phyloP scores from a whole-genome alignment of 2,888 invertebrate genomes.

The Ecdyonurus torrentis region DNA sequence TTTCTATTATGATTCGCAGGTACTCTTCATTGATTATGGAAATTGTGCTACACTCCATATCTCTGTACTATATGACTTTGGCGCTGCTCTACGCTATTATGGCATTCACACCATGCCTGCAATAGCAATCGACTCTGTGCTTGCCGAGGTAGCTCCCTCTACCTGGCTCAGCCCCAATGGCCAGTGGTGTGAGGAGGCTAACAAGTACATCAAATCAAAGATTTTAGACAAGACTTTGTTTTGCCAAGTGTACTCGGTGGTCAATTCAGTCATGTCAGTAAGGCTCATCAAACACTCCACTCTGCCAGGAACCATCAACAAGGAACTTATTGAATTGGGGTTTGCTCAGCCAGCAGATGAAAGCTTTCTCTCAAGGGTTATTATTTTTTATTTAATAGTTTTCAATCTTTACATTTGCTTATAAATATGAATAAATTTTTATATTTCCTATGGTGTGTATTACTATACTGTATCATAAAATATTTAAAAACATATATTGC shows the following conservation, averaged over 20 bases:
- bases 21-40: slow-evolving; percentile 69
- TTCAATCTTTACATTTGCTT: too few relatives aligned
- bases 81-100: slow-evolving; percentile 19
- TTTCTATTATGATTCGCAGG: too few relatives aligned
- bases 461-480: too few relatives aligned
- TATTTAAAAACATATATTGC: too few relatives aligned
- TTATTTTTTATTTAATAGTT: too few relatives aligned
- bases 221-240: background rate
- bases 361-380: slow-evolving; percentile 55
- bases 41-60: slow-evolving; percentile 32
- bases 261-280: slow-evolving; percentile 51
- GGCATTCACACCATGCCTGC: slow-evolving; percentile 29
- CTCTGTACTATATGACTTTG: slow-evolving; percentile 30
- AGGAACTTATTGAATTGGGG: slow-evolving; percentile 40
- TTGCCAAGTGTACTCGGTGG: slow-evolving; percentile 52
- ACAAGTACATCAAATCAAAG: slow-evolving; percentile 25
- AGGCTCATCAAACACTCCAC: slow-evolving; percentile 30
- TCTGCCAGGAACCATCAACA: slow-evolving; percentile 34
- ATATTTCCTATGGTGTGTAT: too few relatives aligned
- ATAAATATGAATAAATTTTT: too few relatives aligned
- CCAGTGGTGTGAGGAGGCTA: slow-evolving; percentile 42
- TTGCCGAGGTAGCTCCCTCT: slow-evolving; percentile 54
- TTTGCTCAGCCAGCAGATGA: slow-evolving; percentile 55
- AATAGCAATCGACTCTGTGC: slow-evolving; percentile 50
- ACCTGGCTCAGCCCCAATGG: slow-evolving; percentile 37